Evolutionary conservation across 2,888 invertebrate genomes (phyloP).

Genomic region (Neelides folsomi): DNA sequence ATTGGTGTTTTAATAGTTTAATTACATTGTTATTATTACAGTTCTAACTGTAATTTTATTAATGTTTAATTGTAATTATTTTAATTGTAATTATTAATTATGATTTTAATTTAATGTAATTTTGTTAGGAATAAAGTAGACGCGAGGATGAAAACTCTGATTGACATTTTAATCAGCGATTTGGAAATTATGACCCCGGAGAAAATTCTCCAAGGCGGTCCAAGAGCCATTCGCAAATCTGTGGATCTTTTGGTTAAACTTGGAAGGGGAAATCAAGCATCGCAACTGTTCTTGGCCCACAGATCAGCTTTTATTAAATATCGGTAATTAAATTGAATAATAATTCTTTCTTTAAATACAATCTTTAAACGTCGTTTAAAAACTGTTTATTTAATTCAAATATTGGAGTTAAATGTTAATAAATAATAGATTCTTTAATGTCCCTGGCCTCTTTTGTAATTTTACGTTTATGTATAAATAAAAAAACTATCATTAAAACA

Average conservation of each 20-base stretch:
- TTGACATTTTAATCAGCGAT: conserved; percentile 78
- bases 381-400: not conserved
- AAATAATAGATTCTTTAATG: no score
- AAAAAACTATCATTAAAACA: no score
- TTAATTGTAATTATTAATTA: not conserved
- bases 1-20: not conserved
- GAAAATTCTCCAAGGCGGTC: conserved; percentile 76
- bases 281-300: conserved; percentile 42
- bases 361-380: not conserved
- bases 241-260: conserved; percentile 70
- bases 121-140: conserved; percentile 46
- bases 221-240: conserved; percentile 69
- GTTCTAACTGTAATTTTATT: not conserved
- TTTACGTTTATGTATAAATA: no score
- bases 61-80: conserved; percentile 4
- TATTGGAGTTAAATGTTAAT: conserved; percentile 1
- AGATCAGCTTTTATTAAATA: conserved; percentile 41
- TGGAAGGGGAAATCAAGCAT: conserved; percentile 50
- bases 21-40: not conserved
- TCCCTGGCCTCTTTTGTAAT: no score
- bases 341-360: not conserved
- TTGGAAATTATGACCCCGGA: conserved; percentile 69
- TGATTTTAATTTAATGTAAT: conserved; percentile 4
- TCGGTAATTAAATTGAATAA: conserved; percentile 12
- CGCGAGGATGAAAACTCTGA: conserved; percentile 57